phyloP scores from a whole-genome alignment of 1,140 invertebrate species.

The Trypoxylus dichotomus region DNA sequence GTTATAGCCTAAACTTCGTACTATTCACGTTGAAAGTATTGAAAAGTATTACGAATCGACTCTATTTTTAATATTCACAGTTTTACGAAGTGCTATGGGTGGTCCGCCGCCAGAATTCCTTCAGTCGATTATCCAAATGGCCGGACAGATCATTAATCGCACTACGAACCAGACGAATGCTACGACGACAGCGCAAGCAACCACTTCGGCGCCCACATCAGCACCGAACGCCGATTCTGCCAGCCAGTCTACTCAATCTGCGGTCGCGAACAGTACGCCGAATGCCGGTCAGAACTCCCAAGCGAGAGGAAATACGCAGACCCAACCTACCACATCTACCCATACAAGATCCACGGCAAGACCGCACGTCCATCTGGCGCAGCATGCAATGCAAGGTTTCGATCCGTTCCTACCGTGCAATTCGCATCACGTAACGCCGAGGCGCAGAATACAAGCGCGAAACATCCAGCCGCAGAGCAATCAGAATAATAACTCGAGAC shows the following conservation, averaged over 20 bases:
- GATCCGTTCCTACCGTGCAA: conserved; percentile 73
- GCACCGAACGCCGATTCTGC: conserved; percentile 28
- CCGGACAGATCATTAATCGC: conserved; percentile 54
- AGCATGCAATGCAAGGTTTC: conserved; percentile 55
- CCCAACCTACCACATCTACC: conserved; percentile 67
- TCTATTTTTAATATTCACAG: conserved; percentile 38
- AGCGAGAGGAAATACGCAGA: conserved; percentile 63
- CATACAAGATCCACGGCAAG: conserved; percentile 62
- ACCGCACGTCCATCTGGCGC: conserved; percentile 63
- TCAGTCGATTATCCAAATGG: conserved; percentile 63
- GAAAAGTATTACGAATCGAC: too few species aligned
- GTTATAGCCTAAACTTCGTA: too few species aligned
- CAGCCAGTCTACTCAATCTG: conserved; percentile 11
- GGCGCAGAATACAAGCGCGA: conserved; percentile 36
- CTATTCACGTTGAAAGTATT: too few species aligned
- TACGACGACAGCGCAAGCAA: conserved; percentile 32
- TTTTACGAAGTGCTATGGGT: conserved; percentile 51
- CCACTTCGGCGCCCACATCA: conserved; percentile 37
- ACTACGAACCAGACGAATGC: conserved; percentile 29
- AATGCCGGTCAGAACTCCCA: conserved; percentile 58
- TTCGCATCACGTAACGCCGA: conserved; percentile 60
- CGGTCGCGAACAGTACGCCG: conserved; percentile 40
- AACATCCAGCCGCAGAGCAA: conserved; percentile 3
- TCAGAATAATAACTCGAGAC: conserved; percentile 29
- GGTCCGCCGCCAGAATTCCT: conserved; percentile 57